Percentiles rank a stretch among this genome's conserved stretches.
Evolutionary conservation across 2,797 vertebrate species (phyloP).

Genomic region (Halcyon leucocephala): DNA sequence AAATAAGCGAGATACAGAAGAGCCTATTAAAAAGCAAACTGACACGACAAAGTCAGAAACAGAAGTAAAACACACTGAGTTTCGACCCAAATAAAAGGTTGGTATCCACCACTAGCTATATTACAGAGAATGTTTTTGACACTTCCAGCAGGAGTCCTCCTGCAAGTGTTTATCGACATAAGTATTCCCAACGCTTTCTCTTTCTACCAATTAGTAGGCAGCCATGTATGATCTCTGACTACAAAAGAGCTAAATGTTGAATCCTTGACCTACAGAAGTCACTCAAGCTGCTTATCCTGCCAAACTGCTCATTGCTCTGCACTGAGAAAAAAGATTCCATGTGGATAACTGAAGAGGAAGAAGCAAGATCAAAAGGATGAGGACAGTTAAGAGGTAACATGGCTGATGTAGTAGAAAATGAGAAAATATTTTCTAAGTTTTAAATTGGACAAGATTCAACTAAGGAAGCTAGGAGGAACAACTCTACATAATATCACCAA

Average conservation of each 20-base stretch:
- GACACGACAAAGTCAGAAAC: not conserved
- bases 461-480: not conserved
- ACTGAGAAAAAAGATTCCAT: not conserved
- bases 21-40: not conserved
- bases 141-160: not conserved
- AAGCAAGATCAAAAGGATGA: not conserved
- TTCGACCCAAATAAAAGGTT: not conserved
- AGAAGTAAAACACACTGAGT: not conserved
- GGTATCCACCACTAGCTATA: not conserved
- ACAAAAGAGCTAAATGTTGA: not conserved
- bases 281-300: not conserved
- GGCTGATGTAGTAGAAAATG: not conserved
- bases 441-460: not conserved
- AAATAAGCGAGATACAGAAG: not conserved
- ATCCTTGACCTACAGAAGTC: not conserved
- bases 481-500: not conserved
- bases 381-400: not conserved
- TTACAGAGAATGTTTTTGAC: not conserved
- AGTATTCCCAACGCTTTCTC: not conserved
- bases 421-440: not conserved
- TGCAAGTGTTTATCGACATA: not conserved
- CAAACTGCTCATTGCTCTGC: accelerated
- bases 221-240: not conserved
- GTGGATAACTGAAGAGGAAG: not conserved
- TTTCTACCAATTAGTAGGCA: not conserved